phyloP scores from a whole-genome alignment of 2,113 vertebrate genomes.

The Microtus oregoni region DNA sequence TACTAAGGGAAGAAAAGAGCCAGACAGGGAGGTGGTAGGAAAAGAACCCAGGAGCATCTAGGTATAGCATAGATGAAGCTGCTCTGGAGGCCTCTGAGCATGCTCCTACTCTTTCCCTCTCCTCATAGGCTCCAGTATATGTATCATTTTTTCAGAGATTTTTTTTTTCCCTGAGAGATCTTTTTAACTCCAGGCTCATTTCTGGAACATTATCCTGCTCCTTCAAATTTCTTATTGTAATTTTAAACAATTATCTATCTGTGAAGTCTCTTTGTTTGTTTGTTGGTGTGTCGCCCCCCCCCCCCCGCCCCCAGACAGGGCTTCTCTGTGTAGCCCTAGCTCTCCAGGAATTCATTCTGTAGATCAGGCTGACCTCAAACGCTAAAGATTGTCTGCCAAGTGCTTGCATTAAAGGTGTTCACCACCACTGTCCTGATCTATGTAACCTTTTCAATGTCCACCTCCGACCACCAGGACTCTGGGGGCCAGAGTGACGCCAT shows the following conservation, averaged over 20 bases:
- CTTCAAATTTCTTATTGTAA: neutral
- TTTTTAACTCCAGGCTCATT: neutral
- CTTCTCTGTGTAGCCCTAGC: neutral
- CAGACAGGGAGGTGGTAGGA: neutral
- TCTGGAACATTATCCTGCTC: neutral
- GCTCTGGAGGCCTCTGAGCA: neutral
- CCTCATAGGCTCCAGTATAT: neutral
- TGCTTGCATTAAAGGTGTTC: neutral
- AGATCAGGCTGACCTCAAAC: neutral
- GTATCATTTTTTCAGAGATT: neutral
- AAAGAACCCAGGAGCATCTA: neutral
- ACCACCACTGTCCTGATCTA: too few species aligned
- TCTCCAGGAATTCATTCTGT: neutral
- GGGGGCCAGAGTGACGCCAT: too few species aligned
- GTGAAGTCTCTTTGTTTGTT: neutral
- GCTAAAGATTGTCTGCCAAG: neutral
- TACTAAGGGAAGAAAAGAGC: neutral
- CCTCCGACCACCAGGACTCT: neutral
- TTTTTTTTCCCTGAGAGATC: neutral
- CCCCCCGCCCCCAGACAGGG: neutral
- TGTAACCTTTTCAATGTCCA: too few species aligned
- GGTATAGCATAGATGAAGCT: neutral
- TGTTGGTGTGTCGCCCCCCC: neutral
- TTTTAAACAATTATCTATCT: neutral
- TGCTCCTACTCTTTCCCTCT: neutral